Evolutionary conservation across 2,888 invertebrate species (phyloP).

Genomic region (Torymus aiolomorphi): DNA sequence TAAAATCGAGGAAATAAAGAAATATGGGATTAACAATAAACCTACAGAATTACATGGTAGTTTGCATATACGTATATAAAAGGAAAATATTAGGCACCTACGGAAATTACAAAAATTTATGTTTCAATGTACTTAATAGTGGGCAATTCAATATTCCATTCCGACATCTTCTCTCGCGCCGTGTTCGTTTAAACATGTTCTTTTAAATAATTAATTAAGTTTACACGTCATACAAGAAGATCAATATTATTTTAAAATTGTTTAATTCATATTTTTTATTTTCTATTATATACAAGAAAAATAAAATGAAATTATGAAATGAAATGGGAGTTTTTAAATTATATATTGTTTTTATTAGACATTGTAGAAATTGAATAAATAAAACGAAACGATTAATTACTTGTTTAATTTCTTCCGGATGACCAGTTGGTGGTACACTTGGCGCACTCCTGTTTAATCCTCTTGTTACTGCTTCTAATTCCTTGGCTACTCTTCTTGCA

Average conservation of each 20-base stretch:
- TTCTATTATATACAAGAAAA: constrained; percentile 27
- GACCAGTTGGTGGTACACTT: constrained; percentile 95
- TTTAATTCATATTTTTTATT: constrained; percentile 43
- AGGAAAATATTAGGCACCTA: too few species aligned
- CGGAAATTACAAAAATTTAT: constrained; percentile 10
- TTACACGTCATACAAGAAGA: constrained; percentile 13
- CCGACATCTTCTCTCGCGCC: constrained; percentile 11
- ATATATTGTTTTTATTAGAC: constrained; percentile 50
- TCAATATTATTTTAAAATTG: constrained; percentile 14
- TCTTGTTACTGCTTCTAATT: constrained; percentile 94
- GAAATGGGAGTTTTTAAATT: constrained; percentile 29
- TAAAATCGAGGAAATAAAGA: too few species aligned
- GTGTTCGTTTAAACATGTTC: constrained; percentile 35
- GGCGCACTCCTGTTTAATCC: constrained; percentile 97
- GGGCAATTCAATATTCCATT: too few species aligned
- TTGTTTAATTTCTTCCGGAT: constrained; percentile 94
- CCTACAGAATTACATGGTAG: too few species aligned
- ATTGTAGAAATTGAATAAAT: constrained; percentile 37
- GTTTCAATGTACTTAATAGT: background rate
- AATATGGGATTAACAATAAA: too few species aligned
- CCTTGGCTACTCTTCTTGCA: constrained; percentile 95
- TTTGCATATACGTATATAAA: too few species aligned
- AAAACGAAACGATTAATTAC: constrained; percentile 75
- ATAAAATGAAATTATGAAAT: constrained; percentile 38
- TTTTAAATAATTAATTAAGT: constrained; percentile 9